phyloP scores from a whole-genome alignment of 2,888 invertebrate genomes.

The Amphimallon solstitiale region DNA sequence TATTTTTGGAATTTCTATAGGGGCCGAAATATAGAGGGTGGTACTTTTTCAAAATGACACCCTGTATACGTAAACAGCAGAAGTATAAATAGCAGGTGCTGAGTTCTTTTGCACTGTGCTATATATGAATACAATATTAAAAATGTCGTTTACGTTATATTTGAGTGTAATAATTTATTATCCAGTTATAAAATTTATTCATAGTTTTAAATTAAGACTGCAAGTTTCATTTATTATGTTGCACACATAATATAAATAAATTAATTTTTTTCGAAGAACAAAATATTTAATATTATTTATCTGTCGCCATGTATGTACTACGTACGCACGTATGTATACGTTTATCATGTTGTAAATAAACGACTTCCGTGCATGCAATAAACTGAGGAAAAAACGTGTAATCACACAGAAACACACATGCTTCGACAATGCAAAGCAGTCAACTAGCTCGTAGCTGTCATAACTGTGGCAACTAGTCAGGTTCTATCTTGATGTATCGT shows the following conservation, averaged over 20 bases:
- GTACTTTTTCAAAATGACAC: no score
- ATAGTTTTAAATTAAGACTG: no score
- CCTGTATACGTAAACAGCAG: no score
- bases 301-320: not conserved
- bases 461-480: constrained; percentile 38
- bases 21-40: no score
- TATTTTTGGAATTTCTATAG: no score
- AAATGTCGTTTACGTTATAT: no score
- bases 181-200: no score
- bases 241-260: not conserved
- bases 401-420: constrained; percentile 18
- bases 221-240: no score
- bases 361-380: constrained; percentile 1
- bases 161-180: no score
- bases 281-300: not conserved
- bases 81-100: no score
- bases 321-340: not conserved
- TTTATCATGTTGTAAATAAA: constrained; percentile 6
- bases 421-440: constrained; percentile 19
- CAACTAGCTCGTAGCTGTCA: constrained; percentile 25
- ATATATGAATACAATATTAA: no score
- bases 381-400: constrained; percentile 3
- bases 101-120: no score
- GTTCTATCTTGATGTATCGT: constrained; percentile 40
- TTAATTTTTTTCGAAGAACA: not conserved